A percentile compares a stretch with the other conserved stretches of the same genome.
phyloP scores from a whole-genome alignment of 1,140 invertebrate species.

The Drosophila paulistorum region DNA sequence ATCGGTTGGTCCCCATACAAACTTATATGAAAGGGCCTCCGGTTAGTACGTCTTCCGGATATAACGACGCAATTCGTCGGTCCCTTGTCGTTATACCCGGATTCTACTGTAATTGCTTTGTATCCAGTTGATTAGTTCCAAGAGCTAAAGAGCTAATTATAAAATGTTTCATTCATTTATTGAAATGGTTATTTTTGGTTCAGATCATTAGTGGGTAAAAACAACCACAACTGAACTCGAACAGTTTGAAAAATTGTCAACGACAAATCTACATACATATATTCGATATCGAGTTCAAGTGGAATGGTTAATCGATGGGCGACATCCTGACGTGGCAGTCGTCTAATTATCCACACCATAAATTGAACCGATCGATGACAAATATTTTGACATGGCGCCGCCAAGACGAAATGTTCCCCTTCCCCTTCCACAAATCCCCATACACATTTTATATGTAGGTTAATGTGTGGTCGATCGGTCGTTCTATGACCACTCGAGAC shows the following conservation, averaged over 20 bases:
- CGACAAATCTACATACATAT: not conserved
- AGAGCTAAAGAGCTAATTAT: no score
- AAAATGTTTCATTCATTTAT: no score
- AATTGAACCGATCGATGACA: constrained; percentile 73
- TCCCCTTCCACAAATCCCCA: not conserved
- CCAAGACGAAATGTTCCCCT: constrained; percentile 27
- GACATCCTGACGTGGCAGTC: constrained; percentile 64
- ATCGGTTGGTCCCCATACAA: no score
- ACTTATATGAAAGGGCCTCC: no score
- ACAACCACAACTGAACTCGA: not conserved
- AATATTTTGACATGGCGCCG: constrained; percentile 77
- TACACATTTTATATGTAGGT: no score
- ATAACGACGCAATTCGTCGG: no score
- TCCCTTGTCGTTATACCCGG: no score
- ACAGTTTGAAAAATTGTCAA: constrained; percentile 9
- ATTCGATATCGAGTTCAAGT: constrained; percentile 52
- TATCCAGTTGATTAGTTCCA: no score
- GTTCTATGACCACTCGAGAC: constrained; percentile 58
- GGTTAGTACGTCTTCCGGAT: no score
- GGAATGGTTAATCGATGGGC: constrained; percentile 53
- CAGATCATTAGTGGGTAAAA: constrained; percentile 34
- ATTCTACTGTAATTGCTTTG: no score
- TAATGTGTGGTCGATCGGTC: constrained; percentile 72
- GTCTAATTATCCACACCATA: constrained; percentile 68
- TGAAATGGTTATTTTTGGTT: not conserved